Evolutionary conservation across 2,888 invertebrate species (phyloP).

Genomic region (Dasypogon diadema): DNA sequence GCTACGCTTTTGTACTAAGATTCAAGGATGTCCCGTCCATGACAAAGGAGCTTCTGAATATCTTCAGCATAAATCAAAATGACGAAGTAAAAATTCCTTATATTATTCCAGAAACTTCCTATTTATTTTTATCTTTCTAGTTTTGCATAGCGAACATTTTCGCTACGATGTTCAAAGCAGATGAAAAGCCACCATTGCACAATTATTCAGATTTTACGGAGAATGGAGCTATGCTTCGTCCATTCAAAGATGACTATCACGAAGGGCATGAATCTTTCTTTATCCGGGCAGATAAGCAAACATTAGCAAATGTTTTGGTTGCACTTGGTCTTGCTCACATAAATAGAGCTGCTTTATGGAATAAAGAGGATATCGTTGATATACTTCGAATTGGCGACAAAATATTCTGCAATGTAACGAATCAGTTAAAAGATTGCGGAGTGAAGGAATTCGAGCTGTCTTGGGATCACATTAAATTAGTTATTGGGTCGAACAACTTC

Average conservation of each 20-base stretch:
- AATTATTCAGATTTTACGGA: conserved; percentile 66
- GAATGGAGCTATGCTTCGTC: conserved; percentile 66
- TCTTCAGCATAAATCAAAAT: conserved; percentile 57
- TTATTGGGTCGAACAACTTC: conserved; percentile 58
- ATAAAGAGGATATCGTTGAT: conserved; percentile 57
- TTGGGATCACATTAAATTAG: conserved; percentile 43
- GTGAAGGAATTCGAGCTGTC: conserved; percentile 18
- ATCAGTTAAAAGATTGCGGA: conserved; percentile 24
- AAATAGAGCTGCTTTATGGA: conserved; percentile 57
- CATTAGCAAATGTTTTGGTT: conserved; percentile 58
- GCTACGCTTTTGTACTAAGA: conserved; percentile 56
- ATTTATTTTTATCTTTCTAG: conserved; percentile 16
- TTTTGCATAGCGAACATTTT: conserved; percentile 22
- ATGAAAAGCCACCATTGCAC: conserved; percentile 66
- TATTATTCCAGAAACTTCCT: too few relatives aligned
- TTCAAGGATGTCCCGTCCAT: conserved; percentile 56
- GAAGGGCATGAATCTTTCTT: conserved; percentile 58
- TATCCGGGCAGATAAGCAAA: conserved; percentile 58
- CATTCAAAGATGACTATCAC: conserved; percentile 57
- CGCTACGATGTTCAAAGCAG: conserved; percentile 49
- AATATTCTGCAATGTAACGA: conserved; percentile 54
- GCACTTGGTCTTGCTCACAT: conserved; percentile 57
- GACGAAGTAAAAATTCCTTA: conserved; percentile 56
- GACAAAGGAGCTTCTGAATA: conserved; percentile 56
- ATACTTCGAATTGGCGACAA: conserved; percentile 59